Conservation (phyloP, 2,888 invertebrate genomes). For the Zygaena filipendulae region DNA sequence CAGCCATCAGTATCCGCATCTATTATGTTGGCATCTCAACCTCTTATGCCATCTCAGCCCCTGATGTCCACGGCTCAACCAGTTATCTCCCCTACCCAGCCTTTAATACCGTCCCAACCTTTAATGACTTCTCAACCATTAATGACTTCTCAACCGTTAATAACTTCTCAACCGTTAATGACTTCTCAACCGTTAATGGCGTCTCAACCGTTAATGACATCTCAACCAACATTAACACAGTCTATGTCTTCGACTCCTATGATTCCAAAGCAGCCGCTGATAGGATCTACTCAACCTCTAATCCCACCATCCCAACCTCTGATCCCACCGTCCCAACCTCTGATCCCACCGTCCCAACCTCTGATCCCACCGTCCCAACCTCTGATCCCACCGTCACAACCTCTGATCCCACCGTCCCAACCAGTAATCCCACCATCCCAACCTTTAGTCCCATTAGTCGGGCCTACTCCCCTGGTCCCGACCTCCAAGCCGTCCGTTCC, state of each 20-base stretch:
- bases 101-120: slow-evolving; percentile 12
- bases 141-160: slow-evolving; percentile 7
- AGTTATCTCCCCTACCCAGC: slow-evolving; percentile 14
- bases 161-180: slow-evolving; percentile 2
- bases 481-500: slow-evolving; percentile 27
- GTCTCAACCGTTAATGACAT: slow-evolving; percentile 9
- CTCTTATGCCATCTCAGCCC: slow-evolving; percentile 15
- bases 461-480: slow-evolving; percentile 17
- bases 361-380: slow-evolving; percentile 5
- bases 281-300: slow-evolving; percentile 4
- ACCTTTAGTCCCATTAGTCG: slow-evolving; percentile 12
- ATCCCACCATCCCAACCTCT: slow-evolving; percentile 15
- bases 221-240: neutral
- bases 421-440: slow-evolving; percentile 23
- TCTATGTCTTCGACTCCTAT: neutral
- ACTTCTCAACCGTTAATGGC: slow-evolving; percentile 11
- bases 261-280: slow-evolving; percentile 12
- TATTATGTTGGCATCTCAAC: slow-evolving; percentile 12
- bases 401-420: slow-evolving; percentile 18
- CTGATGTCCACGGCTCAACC: slow-evolving; percentile 19
- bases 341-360: neutral
- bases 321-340: slow-evolving; percentile 13
- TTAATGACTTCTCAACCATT: slow-evolving; percentile 5
- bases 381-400: slow-evolving; percentile 22
- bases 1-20: too few relatives aligned